Base-by-base conservation (phyloP, 2,113 vertebrate genomes). In the Engraulis encrasicolus region DNA sequence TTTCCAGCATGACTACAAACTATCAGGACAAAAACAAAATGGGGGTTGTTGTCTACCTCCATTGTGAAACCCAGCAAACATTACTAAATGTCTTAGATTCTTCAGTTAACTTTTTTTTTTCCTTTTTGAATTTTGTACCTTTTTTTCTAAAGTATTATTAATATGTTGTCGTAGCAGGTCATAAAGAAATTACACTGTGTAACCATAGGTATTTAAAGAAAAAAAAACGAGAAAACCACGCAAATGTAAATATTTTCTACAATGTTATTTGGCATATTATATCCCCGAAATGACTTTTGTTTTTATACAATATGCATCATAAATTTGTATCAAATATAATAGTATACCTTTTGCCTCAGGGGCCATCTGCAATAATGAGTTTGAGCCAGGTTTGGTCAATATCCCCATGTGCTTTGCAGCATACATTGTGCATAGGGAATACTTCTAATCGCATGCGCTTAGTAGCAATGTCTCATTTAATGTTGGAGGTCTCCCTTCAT, bases 241-340 rank as follows among this genome's bases (percentile, higher is more conserved):
- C 87, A 85, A 36, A 92, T 92, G 92, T 91, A 89, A 92, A 89
- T 91, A 91, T 92, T 91, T 81, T 88, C 36, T 89, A 38, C 85
- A 91, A 85, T 83, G 90, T 90, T 88, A 92, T 92, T n/a, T 92
- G 86, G 91, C 91, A 85, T 86, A 81, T n/a, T 83, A 71, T 84
- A 85, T 79, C 92, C 90, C 92, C 88, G 50, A 90, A 89, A 84
- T 82, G 52, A 18, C 89, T 85, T 92, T 91, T 92, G n/a, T n/a
- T 92, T 92, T 86, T 92, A 86, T 89, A 45, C 40, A 45, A 89
- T 92, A 87, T 92, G 90, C 84, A 80, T 84, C 40, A 9, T 45
- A 89, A 89, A 87, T 90, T 87, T 93, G 92, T 93, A 91, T 92
- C 86, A 92, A 78, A 92, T 89, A 86, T n/a, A n/a, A n/a, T n/a